These are phyloP conservation scores for Pangasius krempfi DNA, from an alignment of 2,797 vertebrate species.

Conservation along the genomic window DNA sequence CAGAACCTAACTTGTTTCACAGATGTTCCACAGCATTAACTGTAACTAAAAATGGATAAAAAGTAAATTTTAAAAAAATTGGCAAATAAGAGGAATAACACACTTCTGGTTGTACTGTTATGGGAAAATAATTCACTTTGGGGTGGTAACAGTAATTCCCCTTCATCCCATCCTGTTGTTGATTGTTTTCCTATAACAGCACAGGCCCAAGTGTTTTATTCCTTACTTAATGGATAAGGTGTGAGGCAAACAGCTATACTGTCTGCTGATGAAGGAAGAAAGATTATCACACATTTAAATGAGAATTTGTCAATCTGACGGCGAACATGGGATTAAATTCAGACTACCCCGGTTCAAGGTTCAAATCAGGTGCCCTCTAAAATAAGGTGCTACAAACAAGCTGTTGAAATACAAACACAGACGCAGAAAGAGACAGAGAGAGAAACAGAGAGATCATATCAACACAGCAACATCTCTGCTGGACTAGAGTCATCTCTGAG, in stretches of 20 bases:
- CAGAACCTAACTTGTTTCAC: neutral
- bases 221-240: neutral
- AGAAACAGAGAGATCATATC: conserved; percentile 19
- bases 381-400: neutral
- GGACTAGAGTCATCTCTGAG: conserved; percentile 34
- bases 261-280: neutral
- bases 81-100: neutral
- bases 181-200: neutral
- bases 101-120: neutral
- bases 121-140: no score
- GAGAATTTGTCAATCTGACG: neutral
- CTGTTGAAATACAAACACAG: neutral
- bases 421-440: neutral
- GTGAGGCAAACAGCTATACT: no score
- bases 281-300: neutral
- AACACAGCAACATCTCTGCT: conserved; percentile 7
- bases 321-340: neutral
- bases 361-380: neutral
- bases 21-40: neutral
- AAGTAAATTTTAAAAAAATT: neutral
- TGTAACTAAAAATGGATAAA: neutral
- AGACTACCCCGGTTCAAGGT: neutral
- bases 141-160: neutral
- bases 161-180: neutral
- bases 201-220: neutral